phyloP scores from a whole-genome alignment of 2,888 invertebrate species.

The Xestia sexstrigata region DNA sequence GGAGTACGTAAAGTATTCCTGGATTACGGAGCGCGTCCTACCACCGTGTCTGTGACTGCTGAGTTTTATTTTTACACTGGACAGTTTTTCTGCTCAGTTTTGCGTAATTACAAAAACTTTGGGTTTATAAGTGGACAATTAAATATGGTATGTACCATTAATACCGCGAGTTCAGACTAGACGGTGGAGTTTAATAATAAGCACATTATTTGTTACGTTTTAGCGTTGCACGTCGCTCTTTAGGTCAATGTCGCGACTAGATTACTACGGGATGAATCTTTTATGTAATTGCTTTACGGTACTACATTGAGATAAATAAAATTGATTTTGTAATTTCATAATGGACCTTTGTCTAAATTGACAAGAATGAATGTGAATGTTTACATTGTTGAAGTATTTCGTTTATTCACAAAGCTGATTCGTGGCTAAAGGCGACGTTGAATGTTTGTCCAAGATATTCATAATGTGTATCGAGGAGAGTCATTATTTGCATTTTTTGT shows the following conservation, averaged over 20 bases:
- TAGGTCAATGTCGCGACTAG: constrained; percentile 60
- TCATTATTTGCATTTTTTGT: too few species aligned
- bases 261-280: constrained; percentile 42
- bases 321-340: neutral
- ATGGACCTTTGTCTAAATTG: neutral
- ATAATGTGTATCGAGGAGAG: constrained; percentile 6
- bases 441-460: constrained; percentile 9
- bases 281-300: constrained; percentile 36
- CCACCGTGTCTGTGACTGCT: constrained; percentile 71
- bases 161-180: constrained; percentile 24
- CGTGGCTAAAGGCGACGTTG: neutral
- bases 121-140: constrained; percentile 58
- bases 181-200: constrained; percentile 47
- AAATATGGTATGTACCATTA: constrained; percentile 37
- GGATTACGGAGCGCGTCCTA: constrained; percentile 65
- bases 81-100: constrained; percentile 70
- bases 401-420: constrained; percentile 29
- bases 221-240: constrained; percentile 38
- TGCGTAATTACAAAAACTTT: constrained; percentile 69
- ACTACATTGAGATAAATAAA: neutral
- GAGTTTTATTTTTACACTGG: constrained; percentile 74
- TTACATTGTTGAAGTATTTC: constrained; percentile 25
- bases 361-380: constrained; percentile 9
- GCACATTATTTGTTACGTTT: constrained; percentile 42
- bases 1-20: constrained; percentile 72